Evolutionary conservation across 1,140 invertebrate species (phyloP).

Genomic region (Polyergus mexicanus): DNA sequence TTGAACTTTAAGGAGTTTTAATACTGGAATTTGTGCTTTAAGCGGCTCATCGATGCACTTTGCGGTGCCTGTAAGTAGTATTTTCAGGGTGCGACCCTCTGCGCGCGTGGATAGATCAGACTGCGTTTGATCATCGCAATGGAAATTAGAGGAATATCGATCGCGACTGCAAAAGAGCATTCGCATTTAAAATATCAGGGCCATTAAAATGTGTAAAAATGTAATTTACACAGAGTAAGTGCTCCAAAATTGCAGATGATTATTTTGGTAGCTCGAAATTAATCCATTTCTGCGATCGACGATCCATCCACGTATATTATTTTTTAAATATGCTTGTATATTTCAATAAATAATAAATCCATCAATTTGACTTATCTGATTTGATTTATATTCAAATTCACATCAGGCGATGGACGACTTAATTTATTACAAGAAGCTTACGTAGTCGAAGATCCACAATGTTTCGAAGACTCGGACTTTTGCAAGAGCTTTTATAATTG

Average conservation of each 20-base stretch:
- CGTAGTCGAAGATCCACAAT: conserved; percentile 9
- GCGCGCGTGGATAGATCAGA: conserved; percentile 22
- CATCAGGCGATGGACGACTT: conserved; percentile 32
- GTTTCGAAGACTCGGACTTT: conserved; percentile 17
- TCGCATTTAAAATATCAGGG: neutral
- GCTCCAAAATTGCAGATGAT: neutral
- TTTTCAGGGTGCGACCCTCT: conserved; percentile 22
- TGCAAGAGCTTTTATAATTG: conserved; percentile 61
- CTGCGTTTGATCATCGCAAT: neutral
- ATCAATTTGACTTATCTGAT: neutral
- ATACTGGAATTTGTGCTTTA: conserved; percentile 7
- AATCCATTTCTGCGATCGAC: neutral
- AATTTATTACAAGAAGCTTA: conserved; percentile 62
- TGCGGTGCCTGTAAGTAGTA: conserved; percentile 64
- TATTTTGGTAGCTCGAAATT: conserved; percentile 7
- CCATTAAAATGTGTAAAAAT: neutral
- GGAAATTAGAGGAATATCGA: neutral
- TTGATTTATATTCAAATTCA: conserved; percentile 3
- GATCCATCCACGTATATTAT: neutral
- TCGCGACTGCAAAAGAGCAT: neutral
- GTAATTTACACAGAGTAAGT: neutral
- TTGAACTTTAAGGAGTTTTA: conserved; percentile 35
- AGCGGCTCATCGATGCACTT: conserved; percentile 11
- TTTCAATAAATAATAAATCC: neutral
- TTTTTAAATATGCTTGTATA: conserved; percentile 5